Evolutionary conservation across 2,113 vertebrate species (phyloP).

Genomic region (Cricetomys ansorgei): DNA sequence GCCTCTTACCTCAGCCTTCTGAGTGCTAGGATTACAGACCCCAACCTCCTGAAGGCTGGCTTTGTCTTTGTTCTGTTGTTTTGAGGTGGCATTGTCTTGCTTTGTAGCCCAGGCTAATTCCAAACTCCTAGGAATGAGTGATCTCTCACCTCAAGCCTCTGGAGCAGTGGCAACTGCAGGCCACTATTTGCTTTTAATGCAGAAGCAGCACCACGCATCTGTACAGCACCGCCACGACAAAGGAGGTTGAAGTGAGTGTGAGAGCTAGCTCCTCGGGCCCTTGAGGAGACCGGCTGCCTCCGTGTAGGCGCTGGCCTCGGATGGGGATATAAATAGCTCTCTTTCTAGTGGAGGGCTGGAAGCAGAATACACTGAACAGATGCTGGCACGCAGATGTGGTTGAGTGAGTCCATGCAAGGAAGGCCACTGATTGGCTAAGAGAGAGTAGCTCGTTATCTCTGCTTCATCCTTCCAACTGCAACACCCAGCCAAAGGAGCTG

Average conservation of each 20-base stretch:
- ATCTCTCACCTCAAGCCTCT: background rate
- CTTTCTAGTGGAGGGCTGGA: background rate
- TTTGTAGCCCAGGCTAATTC: background rate
- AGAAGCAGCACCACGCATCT: background rate
- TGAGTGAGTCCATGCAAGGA: background rate
- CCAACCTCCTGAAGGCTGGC: background rate
- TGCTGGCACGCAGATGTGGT: background rate
- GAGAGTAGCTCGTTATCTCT: background rate
- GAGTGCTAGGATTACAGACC: background rate
- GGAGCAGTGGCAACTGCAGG: no score
- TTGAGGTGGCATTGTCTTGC: background rate
- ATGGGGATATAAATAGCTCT: background rate
- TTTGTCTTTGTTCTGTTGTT: background rate
- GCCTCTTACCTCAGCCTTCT: background rate
- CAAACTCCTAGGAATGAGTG: background rate
- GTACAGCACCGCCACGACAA: background rate
- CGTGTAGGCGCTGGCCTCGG: background rate
- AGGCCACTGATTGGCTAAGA: background rate
- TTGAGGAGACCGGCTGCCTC: background rate
- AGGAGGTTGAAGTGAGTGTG: background rate
- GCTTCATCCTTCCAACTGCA: constrained; percentile 19
- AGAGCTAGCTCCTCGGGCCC: background rate
- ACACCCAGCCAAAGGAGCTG: background rate
- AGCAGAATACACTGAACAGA: background rate
- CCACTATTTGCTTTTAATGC: background rate